Evolutionary conservation across 1,140 invertebrate genomes (phyloP), one percentile per base, ranked within the genome.

Genomic region (Caenorhabditis inopinata): DNA sequence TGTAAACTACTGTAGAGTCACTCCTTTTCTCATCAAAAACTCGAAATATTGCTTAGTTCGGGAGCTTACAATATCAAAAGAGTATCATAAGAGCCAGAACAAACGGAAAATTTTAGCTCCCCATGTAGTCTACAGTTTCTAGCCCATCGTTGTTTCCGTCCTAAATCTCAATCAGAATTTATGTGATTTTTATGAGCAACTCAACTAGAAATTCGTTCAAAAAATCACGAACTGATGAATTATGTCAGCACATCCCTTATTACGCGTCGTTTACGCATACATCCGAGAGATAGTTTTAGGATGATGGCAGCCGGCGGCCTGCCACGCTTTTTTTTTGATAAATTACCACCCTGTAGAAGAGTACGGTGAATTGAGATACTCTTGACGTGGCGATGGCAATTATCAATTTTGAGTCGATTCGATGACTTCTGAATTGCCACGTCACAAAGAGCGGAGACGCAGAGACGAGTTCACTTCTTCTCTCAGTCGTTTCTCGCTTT

Each of bases 321-420:
- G n/a, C n/a, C n/a, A n/a, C n/a, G n/a, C n/a, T n/a, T n/a, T 47
- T 38, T 68, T 68, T 68, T 68, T 68, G 58, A 68, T 68, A 68
- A 68, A 68, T 68, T 38, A 68, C 58, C 32, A 32, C 23, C 35
- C n/a, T 68, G 58, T 18, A 16, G 27, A 29, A 42, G 6, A 68
- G 29, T 58, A 32, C 29, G 27, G 11, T 68, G 25, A 0, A 21
- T 32, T 68, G 58, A 32, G 51, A 51, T n/a, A 51, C 48, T 51
- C 48, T 51, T 51, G 48, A 51, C 58, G 11, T 14, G 35, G 58
- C 58, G 38, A 68, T 38, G 58, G 58, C 58, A 68, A 68, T 68
- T 68, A 68, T 68, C 58, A 68, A 68, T 68, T 68, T 68, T 32
- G 58, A 68, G 58, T 68, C 58, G 58, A 68, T 68, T 68, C 58